Evolutionary conservation across 2,797 vertebrate species (phyloP), one percentile per base, ranked within the genome.

Genomic region (Onychomys arenicola): DNA sequence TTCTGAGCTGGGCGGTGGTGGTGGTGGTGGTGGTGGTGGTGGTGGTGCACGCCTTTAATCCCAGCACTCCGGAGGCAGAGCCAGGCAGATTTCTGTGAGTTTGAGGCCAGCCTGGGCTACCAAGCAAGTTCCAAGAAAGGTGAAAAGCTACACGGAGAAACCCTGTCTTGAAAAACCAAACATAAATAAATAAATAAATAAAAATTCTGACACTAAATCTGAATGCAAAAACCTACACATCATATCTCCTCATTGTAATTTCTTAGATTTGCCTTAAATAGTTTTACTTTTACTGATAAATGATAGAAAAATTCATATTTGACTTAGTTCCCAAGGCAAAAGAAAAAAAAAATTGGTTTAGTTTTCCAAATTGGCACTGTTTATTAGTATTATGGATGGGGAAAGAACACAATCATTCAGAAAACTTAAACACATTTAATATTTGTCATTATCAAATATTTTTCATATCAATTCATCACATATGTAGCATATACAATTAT

Each of bases 121-220:
- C n/a, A n/a, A n/a, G n/a, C n/a, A n/a, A n/a, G n/a, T n/a, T n/a
- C n/a, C n/a, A n/a, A n/a, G n/a, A n/a, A n/a, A n/a, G n/a, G n/a
- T n/a, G n/a, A n/a, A n/a, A n/a, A n/a, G n/a, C n/a, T n/a, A n/a
- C n/a, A n/a, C n/a, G n/a, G n/a, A n/a, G n/a, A n/a, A n/a, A n/a
- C n/a, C n/a, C n/a, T n/a, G n/a, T n/a, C n/a, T n/a, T n/a, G n/a
- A n/a, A n/a, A n/a, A n/a, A n/a, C n/a, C n/a, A n/a, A n/a, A n/a
- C n/a, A n/a, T n/a, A n/a, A n/a, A n/a, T n/a, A n/a, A n/a, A n/a
- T n/a, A n/a, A n/a, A n/a, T n/a, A n/a, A n/a, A n/a, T n/a, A 49
- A 78, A 96, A 81, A n/a, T 89, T 97, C 95, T 97, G 89, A 97
- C 97, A 91, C 2, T 5, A 91, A 88, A 91, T 83, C 49, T 92